Conservation (phyloP, 2,113 vertebrate species). For the Malurus cyaneus region DNA sequence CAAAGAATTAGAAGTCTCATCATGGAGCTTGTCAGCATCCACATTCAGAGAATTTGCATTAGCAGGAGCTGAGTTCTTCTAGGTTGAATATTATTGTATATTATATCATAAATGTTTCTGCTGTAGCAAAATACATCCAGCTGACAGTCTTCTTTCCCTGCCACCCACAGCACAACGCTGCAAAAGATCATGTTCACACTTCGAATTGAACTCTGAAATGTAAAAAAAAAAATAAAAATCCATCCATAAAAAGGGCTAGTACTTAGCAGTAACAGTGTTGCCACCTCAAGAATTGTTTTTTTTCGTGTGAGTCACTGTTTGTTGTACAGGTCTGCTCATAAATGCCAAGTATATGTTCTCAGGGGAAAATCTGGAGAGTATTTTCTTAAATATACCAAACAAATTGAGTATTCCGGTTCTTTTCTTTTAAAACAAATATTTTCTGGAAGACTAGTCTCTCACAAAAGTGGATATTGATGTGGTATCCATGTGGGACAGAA, state of each 20-base stretch:
- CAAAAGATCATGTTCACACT: neutral
- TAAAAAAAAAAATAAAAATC: neutral
- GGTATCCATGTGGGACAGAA: conserved; percentile 38
- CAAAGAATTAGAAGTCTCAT: neutral
- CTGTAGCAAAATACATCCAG: neutral
- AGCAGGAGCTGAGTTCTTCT: neutral
- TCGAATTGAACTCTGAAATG: neutral
- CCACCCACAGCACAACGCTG: neutral
- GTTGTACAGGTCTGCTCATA: neutral
- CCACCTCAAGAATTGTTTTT: neutral
- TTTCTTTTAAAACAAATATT: conserved; percentile 46
- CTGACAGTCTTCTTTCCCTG: neutral
- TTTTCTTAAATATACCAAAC: conserved; percentile 30
- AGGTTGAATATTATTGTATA: neutral
- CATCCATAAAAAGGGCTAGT: neutral
- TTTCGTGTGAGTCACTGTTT: neutral
- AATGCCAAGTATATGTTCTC: neutral
- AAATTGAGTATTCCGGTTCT: conserved; percentile 2
- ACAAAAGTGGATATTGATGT: conserved; percentile 46
- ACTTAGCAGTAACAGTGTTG: neutral
- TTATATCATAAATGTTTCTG: neutral
- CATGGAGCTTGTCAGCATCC: neutral
- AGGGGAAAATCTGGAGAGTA: neutral
- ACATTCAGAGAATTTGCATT: neutral
- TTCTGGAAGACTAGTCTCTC: conserved; percentile 51